phyloP scores from a whole-genome alignment of 2,888 invertebrate genomes.

The Trachelus stipa region DNA sequence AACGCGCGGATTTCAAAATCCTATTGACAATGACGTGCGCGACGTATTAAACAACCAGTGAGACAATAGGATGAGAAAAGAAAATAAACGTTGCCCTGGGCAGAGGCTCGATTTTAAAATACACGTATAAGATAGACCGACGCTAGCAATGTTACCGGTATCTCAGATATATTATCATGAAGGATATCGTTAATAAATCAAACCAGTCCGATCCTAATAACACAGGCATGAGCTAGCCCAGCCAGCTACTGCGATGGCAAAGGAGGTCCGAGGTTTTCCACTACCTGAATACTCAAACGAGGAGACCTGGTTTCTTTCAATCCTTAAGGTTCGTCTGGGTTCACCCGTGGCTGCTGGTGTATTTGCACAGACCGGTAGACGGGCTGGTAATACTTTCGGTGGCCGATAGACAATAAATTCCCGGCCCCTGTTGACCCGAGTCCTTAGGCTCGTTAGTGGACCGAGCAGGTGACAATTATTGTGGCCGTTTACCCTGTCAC shows the following conservation, averaged over 20 bases:
- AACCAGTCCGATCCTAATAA: too few species aligned
- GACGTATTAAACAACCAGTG: not conserved
- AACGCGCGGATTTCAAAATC: not conserved
- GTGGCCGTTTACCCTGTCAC: not conserved
- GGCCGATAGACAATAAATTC: conserved; percentile 34
- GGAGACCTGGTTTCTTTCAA: not conserved
- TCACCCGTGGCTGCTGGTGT: not conserved
- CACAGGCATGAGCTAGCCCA: too few species aligned
- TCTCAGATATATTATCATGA: too few species aligned
- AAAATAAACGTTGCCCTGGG: too few species aligned
- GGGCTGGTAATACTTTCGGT: not conserved
- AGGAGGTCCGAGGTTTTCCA: not conserved
- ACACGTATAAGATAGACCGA: too few species aligned
- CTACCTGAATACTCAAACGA: not conserved
- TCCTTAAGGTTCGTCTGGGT: not conserved
- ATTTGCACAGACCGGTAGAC: not conserved
- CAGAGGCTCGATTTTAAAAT: too few species aligned
- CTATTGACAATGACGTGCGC: not conserved
- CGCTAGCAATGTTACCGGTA: too few species aligned
- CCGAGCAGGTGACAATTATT: not conserved
- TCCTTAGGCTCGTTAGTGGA: conserved; percentile 30
- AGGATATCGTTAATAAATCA: too few species aligned
- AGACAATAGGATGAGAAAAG: not conserved
- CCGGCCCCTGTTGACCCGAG: conserved; percentile 20
- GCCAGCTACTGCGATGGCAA: not conserved